A percentile compares a stretch with the other conserved stretches of the same genome.
phyloP scores from a whole-genome alignment of 2,797 vertebrate species.

The Eulemur albifrons region DNA sequence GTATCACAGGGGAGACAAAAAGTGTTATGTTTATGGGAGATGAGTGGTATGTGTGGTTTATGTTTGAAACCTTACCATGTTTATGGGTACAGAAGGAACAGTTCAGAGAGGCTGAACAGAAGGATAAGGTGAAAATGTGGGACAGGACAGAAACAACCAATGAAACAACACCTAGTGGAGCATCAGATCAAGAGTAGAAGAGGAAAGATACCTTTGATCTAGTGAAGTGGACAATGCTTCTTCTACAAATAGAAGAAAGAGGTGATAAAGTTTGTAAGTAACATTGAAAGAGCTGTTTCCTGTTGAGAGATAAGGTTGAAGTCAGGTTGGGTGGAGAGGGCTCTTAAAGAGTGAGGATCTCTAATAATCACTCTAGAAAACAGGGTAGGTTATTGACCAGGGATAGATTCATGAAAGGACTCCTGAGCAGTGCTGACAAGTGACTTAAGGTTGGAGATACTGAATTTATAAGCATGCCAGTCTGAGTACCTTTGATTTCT shows the following conservation, averaged over 20 bases:
- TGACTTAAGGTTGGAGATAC: neutral
- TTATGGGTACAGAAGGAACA: neutral
- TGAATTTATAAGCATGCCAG: neutral
- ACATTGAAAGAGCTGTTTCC: neutral
- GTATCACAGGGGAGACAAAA: neutral
- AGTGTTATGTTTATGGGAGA: neutral
- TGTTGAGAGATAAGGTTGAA: neutral
- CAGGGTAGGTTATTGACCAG: neutral
- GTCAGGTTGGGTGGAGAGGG: neutral
- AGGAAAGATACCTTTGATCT: neutral
- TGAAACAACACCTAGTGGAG: neutral
- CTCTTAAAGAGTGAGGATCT: neutral
- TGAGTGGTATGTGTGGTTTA: neutral
- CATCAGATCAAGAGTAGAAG: neutral
- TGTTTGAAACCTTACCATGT: neutral
- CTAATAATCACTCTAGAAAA: neutral
- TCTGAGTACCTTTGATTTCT: constrained; percentile 11
- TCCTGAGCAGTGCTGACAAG: neutral
- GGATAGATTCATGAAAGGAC: neutral
- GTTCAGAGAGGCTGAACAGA: neutral
- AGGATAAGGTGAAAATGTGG: neutral
- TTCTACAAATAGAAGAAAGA: neutral
- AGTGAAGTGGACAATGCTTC: neutral
- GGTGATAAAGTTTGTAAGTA: neutral
- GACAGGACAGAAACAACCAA: neutral